Percentiles rank a stretch among this genome's conserved stretches.
Evolutionary conservation across 2,113 vertebrate genomes (phyloP).

Genomic region (Psilopsiagon aurifrons): DNA sequence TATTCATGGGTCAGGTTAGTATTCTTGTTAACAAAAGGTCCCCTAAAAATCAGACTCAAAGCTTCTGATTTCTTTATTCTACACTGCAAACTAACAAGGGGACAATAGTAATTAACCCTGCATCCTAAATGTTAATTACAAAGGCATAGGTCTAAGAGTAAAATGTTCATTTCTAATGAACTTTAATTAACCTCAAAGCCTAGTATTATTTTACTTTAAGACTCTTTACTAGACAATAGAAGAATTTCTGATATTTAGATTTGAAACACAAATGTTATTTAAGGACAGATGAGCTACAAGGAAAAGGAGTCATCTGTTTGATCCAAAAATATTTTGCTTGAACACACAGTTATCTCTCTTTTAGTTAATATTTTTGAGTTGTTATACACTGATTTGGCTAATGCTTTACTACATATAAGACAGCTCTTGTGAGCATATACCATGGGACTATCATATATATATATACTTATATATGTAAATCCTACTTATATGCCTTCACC

Average conservation of each 20-base stretch:
- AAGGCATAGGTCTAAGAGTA: background rate
- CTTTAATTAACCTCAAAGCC: conserved; percentile 44
- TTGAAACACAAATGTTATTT: background rate
- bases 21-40: background rate
- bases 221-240: background rate
- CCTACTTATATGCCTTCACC: background rate
- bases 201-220: background rate
- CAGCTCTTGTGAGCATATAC: background rate
- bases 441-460: background rate
- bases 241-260: background rate
- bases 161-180: background rate
- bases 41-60: background rate
- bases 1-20: background rate
- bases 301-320: background rate
- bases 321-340: background rate
- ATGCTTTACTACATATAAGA: background rate
- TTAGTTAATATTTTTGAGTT: background rate
- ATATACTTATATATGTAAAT: background rate
- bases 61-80: background rate
- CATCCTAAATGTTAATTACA: conserved; percentile 34
- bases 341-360: background rate
- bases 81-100: background rate
- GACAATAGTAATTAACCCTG: conserved; percentile 33
- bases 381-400: background rate
- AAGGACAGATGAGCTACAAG: background rate